Evolutionary conservation across 1,140 invertebrate species (phyloP).

Genomic region (Antheraea pernyi): DNA sequence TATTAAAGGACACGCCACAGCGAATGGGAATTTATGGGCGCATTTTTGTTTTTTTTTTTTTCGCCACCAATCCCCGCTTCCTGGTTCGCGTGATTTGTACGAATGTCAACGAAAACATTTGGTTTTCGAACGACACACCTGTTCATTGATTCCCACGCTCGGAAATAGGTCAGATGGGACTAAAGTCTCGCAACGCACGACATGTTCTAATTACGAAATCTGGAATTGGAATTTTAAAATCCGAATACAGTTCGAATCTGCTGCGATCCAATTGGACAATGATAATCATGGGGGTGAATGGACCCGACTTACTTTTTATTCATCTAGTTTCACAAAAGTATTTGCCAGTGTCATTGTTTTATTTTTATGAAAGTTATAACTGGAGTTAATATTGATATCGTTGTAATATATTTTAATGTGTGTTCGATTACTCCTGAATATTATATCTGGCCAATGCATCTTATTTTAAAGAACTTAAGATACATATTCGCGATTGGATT

Average conservation of each 20-base stretch:
- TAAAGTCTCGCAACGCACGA: constrained; percentile 20
- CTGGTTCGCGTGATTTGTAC: constrained; percentile 47
- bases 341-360: no score
- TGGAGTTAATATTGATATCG: no score
- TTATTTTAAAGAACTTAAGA: no score
- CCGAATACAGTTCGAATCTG: neutral
- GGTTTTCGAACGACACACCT: constrained; percentile 50
- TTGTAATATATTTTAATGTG: no score
- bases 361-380: no score
- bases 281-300: no score
- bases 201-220: constrained; percentile 40
- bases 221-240: constrained; percentile 14
- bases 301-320: no score
- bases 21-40: neutral
- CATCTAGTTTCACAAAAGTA: no score
- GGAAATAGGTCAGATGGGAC: constrained; percentile 16
- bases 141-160: constrained; percentile 53
- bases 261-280: neutral
- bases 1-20: no score
- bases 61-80: constrained; percentile 30
- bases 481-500: no score
- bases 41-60: constrained; percentile 29
- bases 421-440: no score
- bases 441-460: no score
- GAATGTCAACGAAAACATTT: constrained; percentile 31